phyloP scores from a whole-genome alignment of 2,797 vertebrate species.

The Hydrophis major region DNA sequence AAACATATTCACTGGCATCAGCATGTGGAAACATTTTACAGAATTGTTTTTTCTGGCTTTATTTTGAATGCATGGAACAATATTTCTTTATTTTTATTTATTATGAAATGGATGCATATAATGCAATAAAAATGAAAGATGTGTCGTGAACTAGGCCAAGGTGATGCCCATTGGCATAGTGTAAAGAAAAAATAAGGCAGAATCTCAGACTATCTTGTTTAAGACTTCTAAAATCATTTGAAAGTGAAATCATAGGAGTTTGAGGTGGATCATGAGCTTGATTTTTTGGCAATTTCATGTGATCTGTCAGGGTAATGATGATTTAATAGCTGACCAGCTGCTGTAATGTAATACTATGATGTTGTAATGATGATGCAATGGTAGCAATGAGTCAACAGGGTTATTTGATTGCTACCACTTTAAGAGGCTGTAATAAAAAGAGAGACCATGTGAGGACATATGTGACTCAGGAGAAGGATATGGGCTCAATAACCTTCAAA shows the following conservation, averaged over 20 bases:
- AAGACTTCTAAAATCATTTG: background rate
- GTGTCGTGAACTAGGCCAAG: background rate
- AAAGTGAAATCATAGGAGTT: background rate
- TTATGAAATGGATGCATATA: background rate
- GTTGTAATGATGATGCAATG: too few species aligned
- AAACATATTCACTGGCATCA: background rate
- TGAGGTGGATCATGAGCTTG: background rate
- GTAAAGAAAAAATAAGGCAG: background rate
- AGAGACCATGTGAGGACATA: background rate
- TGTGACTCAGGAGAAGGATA: background rate
- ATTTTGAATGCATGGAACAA: background rate
- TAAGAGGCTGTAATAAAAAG: too few species aligned
- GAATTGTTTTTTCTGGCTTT: background rate
- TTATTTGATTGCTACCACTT: too few species aligned
- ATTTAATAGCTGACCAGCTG: too few species aligned
- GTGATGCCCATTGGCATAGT: background rate
- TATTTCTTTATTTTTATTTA: background rate
- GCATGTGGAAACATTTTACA: background rate
- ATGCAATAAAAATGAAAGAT: background rate
- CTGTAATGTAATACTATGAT: too few species aligned
- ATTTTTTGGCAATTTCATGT: background rate
- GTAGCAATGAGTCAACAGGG: too few species aligned
- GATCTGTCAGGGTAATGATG: background rate
- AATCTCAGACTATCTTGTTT: background rate
- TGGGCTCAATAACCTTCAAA: background rate